Evolutionary conservation across 1,140 invertebrate species (phyloP), one percentile per base, ranked within the genome.

Genomic region (Amphibalanus amphitrite): DNA sequence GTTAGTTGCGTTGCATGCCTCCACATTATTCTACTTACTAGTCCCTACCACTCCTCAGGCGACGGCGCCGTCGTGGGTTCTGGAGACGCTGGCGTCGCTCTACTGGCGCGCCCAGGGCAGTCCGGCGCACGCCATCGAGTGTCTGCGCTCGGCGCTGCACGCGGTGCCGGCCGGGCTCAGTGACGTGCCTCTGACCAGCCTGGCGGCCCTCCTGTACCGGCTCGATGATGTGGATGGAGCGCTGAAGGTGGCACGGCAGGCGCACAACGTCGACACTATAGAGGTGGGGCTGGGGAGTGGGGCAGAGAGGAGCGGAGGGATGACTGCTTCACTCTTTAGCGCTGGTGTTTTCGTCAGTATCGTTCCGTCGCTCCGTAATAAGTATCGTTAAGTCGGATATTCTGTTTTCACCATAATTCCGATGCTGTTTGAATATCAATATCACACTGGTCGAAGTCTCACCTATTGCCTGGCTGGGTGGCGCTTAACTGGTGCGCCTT

Each of bases 21-120:
- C 64, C 47, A 15, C n/a, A 59, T 69, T 72, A 47, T 73, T 72
- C 73, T 71, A 73, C 59, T 74, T 74, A 72, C 69, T 79, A 78
- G n/a, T n/a, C n/a, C n/a, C n/a, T n/a, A n/a, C n/a, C n/a, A n/a
- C n/a, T n/a, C n/a, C n/a, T 17, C 78, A 89, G 87, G 86, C 85
- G 79, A 79, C 86, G 72, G 86, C 85, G 0, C 86, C 88, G 0
- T 82, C 82, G 71, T 89, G 87, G 87, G 78, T 87, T 25, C 76
- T 87, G 6, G 83, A 84, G 30, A 84, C 84, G 25, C 78, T 88
- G 65, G 84, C 87, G 0, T 86, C 85, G n/a, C 78, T 88, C 3
- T 87, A 88, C 76, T 89, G 87, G 87, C 80, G 87, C 20, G 83
- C 87, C 1, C 80, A 84, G 10, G 83, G 84, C 6, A 86, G 87